Conservation (phyloP, 37 sponge, comb jelly and placozoan genomes). For the Theonella swinhoei region DNA sequence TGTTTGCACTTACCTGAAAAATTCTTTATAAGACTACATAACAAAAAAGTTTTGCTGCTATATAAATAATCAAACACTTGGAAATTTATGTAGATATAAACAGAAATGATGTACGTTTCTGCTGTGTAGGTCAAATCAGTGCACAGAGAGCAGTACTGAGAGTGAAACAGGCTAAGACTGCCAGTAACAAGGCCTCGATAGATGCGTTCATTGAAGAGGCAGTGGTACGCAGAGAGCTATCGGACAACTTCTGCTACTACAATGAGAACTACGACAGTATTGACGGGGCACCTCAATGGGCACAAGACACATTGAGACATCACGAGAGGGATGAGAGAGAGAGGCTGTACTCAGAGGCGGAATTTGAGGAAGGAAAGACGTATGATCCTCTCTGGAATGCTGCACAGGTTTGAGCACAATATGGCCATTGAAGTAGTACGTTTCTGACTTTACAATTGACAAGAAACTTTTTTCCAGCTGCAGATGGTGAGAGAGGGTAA, state of each 20-base stretch:
- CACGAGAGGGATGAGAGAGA: slow-evolving; percentile 50
- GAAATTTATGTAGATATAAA: not conserved
- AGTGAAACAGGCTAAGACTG: slow-evolving; percentile 7
- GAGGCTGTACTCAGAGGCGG: slow-evolving; percentile 45
- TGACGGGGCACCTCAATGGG: slow-evolving; percentile 46
- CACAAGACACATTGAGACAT: slow-evolving; percentile 18
- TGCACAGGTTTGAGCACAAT: slow-evolving; percentile 18
- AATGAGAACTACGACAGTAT: slow-evolving; percentile 56
- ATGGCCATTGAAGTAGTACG: not conserved
- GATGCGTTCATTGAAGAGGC: slow-evolving; percentile 56
- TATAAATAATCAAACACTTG: not conserved
- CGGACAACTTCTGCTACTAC: slow-evolving; percentile 66
- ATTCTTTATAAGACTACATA: too few species aligned
- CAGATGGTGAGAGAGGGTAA: slow-evolving; percentile 67
- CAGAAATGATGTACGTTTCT: too few species aligned
- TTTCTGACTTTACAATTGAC: not conserved
- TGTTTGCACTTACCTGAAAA: too few species aligned
- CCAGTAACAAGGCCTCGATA: slow-evolving; percentile 6
- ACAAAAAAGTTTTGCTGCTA: not conserved
- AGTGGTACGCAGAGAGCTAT: slow-evolving; percentile 50
- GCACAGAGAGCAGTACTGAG: slow-evolving; percentile 32
- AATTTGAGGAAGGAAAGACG: slow-evolving; percentile 47
- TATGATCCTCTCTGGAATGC: slow-evolving; percentile 74
- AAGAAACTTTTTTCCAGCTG: slow-evolving; percentile 36
- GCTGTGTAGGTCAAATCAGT: slow-evolving; percentile 53